These are phyloP conservation scores for Cremastinae sp. DNA, from an alignment of 2,888 invertebrate genomes.

Conservation along the genomic window DNA sequence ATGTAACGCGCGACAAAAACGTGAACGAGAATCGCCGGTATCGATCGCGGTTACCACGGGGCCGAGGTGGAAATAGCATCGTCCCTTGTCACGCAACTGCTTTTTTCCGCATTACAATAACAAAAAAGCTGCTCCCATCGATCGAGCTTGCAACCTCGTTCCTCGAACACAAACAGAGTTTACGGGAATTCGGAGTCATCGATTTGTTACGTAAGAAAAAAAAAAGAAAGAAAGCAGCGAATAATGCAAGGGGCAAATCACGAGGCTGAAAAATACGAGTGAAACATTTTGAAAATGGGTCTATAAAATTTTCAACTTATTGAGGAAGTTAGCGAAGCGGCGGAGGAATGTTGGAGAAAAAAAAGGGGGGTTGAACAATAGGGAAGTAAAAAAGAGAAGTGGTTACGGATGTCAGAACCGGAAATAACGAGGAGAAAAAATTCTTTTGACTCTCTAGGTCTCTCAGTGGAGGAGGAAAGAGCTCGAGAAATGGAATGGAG, in stretches of 20 bases:
- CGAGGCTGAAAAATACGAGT: no score
- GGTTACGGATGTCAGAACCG: neutral
- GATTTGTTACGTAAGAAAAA: neutral
- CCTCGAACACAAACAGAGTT: conserved; percentile 2
- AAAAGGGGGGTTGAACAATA: neutral
- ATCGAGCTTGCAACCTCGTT: conserved; percentile 47
- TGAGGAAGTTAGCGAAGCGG: no score
- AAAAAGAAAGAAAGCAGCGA: neutral
- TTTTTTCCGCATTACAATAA: conserved; percentile 47
- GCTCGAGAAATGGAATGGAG: conserved; percentile 39
- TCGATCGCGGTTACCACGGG: conserved; percentile 36
- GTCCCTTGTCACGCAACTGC: conserved; percentile 35
- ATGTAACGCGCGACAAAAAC: conserved; percentile 30
- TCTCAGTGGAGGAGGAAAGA: conserved; percentile 18
- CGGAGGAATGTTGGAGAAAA: neutral
- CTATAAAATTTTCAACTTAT: no score
- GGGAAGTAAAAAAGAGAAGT: neutral
- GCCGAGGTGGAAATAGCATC: conserved; percentile 44
- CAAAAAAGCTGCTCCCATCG: conserved; percentile 38
- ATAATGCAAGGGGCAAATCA: no score
- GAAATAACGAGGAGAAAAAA: conserved; percentile 20
- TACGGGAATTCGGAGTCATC: neutral
- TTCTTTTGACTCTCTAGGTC: conserved; percentile 18
- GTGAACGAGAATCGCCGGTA: conserved; percentile 42
- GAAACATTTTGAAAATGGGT: no score